Evolutionary conservation across 1,140 invertebrate genomes (phyloP).

Genomic region (Melanaphis sacchari): DNA sequence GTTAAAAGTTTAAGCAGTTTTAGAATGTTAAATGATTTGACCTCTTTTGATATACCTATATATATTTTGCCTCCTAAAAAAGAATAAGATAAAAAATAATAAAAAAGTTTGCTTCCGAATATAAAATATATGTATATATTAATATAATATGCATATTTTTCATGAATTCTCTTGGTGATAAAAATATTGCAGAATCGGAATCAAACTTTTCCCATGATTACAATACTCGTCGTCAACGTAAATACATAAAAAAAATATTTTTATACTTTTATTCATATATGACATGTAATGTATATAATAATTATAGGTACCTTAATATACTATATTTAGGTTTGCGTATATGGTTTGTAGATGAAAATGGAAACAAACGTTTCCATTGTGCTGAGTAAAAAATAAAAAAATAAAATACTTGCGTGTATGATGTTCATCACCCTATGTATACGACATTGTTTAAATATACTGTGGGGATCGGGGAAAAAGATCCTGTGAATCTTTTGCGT

Average conservation of each 20-base stretch:
- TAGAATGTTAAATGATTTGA: conserved; percentile 33
- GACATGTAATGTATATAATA: neutral
- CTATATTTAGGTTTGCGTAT: neutral
- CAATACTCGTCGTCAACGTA: neutral
- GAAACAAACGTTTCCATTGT: neutral
- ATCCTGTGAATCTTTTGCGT: neutral
- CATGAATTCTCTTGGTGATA: neutral
- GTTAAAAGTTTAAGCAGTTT: conserved; percentile 46
- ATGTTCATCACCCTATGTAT: neutral
- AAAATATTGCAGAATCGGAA: neutral
- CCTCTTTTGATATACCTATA: conserved; percentile 21
- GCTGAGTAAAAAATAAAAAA: neutral
- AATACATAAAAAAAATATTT: neutral
- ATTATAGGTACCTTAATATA: neutral
- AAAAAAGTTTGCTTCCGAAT: neutral
- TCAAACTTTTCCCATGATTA: neutral
- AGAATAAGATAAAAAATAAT: neutral
- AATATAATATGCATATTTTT: too few species aligned
- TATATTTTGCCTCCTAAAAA: neutral
- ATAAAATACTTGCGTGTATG: neutral
- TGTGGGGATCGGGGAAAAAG: neutral
- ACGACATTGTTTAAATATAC: neutral
- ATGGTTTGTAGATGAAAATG: neutral
- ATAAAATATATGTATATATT: neutral
- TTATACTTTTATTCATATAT: neutral